Evolutionary conservation across 2,888 invertebrate species (phyloP).

Genomic region (Tetanocera ferruginea): DNA sequence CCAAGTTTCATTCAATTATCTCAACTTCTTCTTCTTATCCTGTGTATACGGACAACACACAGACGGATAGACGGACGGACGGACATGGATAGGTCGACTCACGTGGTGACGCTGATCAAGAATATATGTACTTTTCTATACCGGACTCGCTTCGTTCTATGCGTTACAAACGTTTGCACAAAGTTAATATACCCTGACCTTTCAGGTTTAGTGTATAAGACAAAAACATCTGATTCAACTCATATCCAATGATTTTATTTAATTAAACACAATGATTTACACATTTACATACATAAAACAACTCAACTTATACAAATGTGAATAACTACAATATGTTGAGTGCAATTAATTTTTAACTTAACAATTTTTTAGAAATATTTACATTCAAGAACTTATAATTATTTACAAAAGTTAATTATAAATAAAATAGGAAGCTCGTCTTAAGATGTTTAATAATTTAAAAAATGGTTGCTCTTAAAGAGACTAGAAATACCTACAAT

Average conservation of each 20-base stretch:
- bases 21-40: too few species aligned
- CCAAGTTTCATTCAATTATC: too few species aligned
- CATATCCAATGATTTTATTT: background rate
- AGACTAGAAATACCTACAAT: slow-evolving; percentile 48
- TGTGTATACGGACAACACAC: too few species aligned
- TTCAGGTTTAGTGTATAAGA: too few species aligned
- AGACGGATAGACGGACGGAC: too few species aligned
- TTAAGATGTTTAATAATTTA: background rate
- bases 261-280: background rate
- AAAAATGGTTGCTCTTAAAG: slow-evolving; percentile 48
- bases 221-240: background rate
- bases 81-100: too few species aligned
- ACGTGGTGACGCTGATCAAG: too few species aligned
- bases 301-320: background rate
- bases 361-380: background rate
- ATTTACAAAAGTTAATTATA: background rate
- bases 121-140: too few species aligned
- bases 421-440: slow-evolving; percentile 1
- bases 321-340: background rate
- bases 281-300: background rate
- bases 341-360: background rate
- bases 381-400: background rate
- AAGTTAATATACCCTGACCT: too few species aligned
- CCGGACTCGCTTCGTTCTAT: too few species aligned
- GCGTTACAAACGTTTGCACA: too few species aligned